Conservation (phyloP, 1,140 invertebrate species). For the Trichogramma pretiosum region DNA sequence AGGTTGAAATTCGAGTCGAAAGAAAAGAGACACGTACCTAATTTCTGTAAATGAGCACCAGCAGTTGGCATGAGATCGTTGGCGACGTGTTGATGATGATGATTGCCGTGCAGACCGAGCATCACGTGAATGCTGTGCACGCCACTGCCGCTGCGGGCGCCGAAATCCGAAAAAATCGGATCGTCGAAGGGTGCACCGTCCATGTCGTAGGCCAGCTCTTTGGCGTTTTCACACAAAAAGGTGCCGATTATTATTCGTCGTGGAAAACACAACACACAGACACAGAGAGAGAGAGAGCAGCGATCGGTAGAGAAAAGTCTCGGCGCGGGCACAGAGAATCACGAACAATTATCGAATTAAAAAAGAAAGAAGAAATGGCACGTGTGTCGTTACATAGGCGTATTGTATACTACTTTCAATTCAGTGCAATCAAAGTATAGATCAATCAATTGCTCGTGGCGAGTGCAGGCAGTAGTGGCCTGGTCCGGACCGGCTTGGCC, state of each 20-base stretch:
- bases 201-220: constrained; percentile 43
- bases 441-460: too few species aligned
- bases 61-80: constrained; percentile 40
- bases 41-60: constrained; percentile 44
- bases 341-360: constrained; percentile 16
- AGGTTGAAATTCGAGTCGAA: too few species aligned
- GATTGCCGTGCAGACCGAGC: constrained; percentile 53
- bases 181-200: constrained; percentile 67
- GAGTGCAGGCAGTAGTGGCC: too few species aligned
- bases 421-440: too few species aligned
- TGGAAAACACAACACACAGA: not conserved
- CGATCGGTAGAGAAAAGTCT: not conserved
- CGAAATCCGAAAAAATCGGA: constrained; percentile 65
- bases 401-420: not conserved
- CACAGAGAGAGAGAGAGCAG: not conserved
- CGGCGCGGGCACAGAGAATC: not conserved
- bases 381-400: not conserved
- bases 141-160: constrained; percentile 47
- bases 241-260: not conserved
- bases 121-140: constrained; percentile 64
- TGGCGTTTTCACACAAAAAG: not conserved
- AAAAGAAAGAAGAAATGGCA: not conserved
- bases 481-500: too few species aligned
- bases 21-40: constrained; percentile 27
- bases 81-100: constrained; percentile 42